These are phyloP conservation scores for Falcaria lacertinaria DNA, from an alignment of 2,888 invertebrate genomes.

Conservation along the genomic window DNA sequence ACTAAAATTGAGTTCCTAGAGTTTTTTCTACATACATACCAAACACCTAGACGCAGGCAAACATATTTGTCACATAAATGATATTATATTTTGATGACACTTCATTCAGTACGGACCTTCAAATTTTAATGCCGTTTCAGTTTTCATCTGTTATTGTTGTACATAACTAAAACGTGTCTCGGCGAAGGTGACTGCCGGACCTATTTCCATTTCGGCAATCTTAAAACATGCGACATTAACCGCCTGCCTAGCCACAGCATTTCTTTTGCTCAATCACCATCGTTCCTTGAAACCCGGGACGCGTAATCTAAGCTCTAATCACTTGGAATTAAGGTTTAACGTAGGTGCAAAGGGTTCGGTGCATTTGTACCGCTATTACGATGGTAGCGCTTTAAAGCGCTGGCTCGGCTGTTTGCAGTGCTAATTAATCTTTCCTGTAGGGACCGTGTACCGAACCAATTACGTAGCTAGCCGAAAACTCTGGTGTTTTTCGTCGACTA, in stretches of 20 bases:
- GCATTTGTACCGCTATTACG: constrained; percentile 29
- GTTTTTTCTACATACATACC: too few species aligned
- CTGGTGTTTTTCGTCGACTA: constrained; percentile 67
- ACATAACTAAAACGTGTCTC: too few species aligned
- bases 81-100: too few species aligned
- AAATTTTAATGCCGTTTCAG: too few species aligned
- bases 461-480: constrained; percentile 67
- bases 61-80: too few species aligned
- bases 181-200: too few species aligned
- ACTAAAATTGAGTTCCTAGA: too few species aligned
- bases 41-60: too few species aligned
- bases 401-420: constrained; percentile 59
- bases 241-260: constrained; percentile 26
- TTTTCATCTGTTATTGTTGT: too few species aligned
- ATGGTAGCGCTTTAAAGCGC: constrained; percentile 50
- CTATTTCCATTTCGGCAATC: constrained; percentile 33
- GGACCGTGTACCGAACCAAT: constrained; percentile 67
- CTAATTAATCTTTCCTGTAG: constrained; percentile 72
- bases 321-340: constrained; percentile 15
- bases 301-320: constrained; percentile 5
- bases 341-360: constrained; percentile 6
- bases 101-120: too few species aligned
- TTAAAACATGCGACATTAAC: constrained; percentile 31
- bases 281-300: background rate
- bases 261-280: constrained; percentile 10